Percentiles rank a stretch among this genome's conserved stretches.
These are phyloP conservation scores for Prinia subflava DNA, from an alignment of 2,113 vertebrate genomes.

Conservation along the genomic window DNA sequence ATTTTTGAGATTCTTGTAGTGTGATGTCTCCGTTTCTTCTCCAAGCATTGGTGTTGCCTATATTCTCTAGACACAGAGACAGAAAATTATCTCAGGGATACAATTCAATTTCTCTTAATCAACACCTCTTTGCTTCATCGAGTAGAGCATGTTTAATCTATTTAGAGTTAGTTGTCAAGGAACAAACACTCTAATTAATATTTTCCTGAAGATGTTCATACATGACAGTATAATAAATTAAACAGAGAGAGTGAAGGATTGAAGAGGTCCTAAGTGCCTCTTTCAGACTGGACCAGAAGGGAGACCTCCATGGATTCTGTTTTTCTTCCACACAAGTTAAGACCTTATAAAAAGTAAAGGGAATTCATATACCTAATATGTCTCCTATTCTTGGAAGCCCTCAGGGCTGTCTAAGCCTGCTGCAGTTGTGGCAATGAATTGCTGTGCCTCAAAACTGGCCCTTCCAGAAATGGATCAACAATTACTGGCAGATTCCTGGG, in stretches of 20 bases:
- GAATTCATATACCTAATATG: background rate
- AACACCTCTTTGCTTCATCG: slow-evolving; percentile 50
- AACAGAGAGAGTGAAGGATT: background rate
- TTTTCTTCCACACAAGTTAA: background rate
- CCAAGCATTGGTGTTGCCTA: background rate
- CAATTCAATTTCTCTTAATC: slow-evolving; percentile 65
- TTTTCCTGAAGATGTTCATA: slow-evolving; percentile 46
- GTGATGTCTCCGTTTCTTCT: background rate
- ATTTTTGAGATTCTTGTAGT: slow-evolving; percentile 22
- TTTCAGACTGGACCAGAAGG: background rate
- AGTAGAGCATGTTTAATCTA: slow-evolving; percentile 41
- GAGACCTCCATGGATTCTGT: background rate
- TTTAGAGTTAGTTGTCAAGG: slow-evolving; percentile 39
- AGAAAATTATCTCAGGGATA: slow-evolving; percentile 62
- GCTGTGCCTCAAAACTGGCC: background rate
- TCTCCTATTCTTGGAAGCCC: background rate
- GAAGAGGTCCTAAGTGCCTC: background rate
- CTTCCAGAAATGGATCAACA: background rate
- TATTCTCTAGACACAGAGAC: slow-evolving; percentile 23
- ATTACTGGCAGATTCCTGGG: background rate
- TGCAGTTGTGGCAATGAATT: background rate
- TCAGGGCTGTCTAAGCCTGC: background rate
- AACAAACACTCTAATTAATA: slow-evolving; percentile 60
- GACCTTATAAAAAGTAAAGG: background rate
- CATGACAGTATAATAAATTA: slow-evolving; percentile 20